Percentiles rank a stretch among this genome's conserved stretches.
These are phyloP conservation scores for Colostygia pectinataria DNA, from an alignment of 2,888 invertebrate species.

Conservation along the genomic window DNA sequence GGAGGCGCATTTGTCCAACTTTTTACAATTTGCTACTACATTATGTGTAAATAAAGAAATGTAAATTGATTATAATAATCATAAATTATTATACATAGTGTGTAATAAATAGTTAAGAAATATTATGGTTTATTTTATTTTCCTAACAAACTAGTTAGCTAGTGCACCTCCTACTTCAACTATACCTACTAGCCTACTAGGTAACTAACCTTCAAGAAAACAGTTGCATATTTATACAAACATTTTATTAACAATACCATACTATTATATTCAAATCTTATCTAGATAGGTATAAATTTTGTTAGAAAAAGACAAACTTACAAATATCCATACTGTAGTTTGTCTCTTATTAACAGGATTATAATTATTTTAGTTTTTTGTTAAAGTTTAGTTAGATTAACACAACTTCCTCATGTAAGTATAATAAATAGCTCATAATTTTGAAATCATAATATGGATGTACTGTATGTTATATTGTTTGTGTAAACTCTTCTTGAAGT, in stretches of 20 bases:
- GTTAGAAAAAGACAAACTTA: constrained; percentile 42
- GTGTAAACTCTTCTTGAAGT: background rate
- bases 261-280: constrained; percentile 60
- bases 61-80: constrained; percentile 74
- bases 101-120: constrained; percentile 80
- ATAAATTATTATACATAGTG: constrained; percentile 78
- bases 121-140: constrained; percentile 23
- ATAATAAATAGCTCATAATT: background rate
- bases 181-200: too few relatives aligned
- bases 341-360: constrained; percentile 42
- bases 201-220: too few relatives aligned
- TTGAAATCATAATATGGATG: background rate
- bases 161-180: too few relatives aligned
- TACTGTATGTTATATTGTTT: too few relatives aligned
- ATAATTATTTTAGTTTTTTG: constrained; percentile 3
- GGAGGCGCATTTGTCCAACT: constrained; percentile 34
- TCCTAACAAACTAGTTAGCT: too few relatives aligned
- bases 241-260: constrained; percentile 67
- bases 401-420: too few relatives aligned
- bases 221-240: constrained; percentile 31
- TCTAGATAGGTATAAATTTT: constrained; percentile 39
- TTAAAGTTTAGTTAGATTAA: background rate
- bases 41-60: constrained; percentile 75
- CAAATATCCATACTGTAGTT: constrained; percentile 14
- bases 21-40: constrained; percentile 76